These are phyloP conservation scores for Cherax quadricarinatus DNA, from an alignment of 1,140 invertebrate genomes.

Conservation along the genomic window DNA sequence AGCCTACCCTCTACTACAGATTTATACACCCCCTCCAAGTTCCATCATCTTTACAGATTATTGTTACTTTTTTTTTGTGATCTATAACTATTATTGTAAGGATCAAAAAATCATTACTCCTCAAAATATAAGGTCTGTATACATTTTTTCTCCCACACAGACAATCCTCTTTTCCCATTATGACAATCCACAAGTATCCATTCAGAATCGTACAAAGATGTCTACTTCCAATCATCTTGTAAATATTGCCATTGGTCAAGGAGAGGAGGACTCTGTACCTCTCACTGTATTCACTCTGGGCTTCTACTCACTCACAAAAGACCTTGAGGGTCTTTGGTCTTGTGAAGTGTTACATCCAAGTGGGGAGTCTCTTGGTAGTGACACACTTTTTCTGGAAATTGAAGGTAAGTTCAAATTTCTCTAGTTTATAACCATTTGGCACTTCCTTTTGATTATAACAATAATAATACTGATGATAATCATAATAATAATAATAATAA, in stretches of 20 bases:
- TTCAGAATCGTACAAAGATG: conserved; percentile 64
- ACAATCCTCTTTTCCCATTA: conserved; percentile 51
- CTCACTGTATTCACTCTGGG: conserved; percentile 55
- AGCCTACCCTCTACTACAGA: no score
- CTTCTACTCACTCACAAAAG: conserved; percentile 46
- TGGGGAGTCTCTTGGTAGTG: conserved; percentile 26
- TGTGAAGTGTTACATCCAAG: conserved; percentile 46
- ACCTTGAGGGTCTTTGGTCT: conserved; percentile 45
- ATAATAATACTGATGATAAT: no score
- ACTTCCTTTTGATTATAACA: no score
- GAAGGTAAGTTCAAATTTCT: conserved; percentile 8
- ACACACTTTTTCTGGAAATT: conserved; percentile 34
- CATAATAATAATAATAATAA: no score
- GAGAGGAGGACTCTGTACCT: not conserved
- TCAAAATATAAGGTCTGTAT: no score
- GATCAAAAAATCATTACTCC: no score
- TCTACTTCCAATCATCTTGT: conserved; percentile 53
- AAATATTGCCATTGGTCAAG: conserved; percentile 35
- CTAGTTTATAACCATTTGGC: not conserved
- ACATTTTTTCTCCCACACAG: conserved; percentile 6
- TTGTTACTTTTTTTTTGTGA: no score
- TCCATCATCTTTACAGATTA: no score
- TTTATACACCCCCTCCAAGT: no score
- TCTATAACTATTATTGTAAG: no score
- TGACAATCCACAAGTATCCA: conserved; percentile 46